A percentile compares a stretch with the other conserved stretches of the same genome.
Conservation (phyloP, 2,888 invertebrate species). For the Erpobdella octoculata region DNA sequence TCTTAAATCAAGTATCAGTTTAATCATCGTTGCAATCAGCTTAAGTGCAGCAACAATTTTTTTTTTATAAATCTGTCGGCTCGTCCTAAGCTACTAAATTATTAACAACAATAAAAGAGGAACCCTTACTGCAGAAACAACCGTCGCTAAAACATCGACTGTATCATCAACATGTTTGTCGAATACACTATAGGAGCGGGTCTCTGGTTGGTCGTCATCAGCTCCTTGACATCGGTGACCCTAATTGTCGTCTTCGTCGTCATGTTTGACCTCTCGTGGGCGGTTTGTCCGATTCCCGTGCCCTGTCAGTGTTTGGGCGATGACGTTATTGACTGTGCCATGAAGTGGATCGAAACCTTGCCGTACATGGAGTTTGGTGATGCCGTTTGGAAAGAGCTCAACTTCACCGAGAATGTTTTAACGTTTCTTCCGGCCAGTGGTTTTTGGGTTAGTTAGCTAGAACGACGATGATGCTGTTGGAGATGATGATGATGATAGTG, state of each 20-base stretch:
- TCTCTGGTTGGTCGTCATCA: background rate
- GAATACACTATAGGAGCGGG: background rate
- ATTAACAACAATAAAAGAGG: background rate
- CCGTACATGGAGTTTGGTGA: constrained; percentile 32
- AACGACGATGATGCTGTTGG: background rate
- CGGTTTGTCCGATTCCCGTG: constrained; percentile 32
- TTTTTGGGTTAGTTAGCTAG: constrained; percentile 1
- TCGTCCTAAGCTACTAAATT: no score
- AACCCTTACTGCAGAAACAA: background rate
- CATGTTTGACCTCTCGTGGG: background rate
- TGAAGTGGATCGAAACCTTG: constrained; percentile 26
- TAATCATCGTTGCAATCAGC: no score
- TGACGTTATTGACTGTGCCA: constrained; percentile 33
- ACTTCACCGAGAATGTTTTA: constrained; percentile 33
- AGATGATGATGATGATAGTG: background rate
- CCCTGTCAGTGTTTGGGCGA: constrained; percentile 34
- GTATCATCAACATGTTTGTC: constrained; percentile 1
- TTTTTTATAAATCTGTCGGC: no score
- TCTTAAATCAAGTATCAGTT: no score
- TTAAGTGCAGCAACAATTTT: no score
- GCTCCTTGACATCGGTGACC: constrained; percentile 1
- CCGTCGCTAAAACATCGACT: background rate
- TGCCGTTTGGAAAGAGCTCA: constrained; percentile 31
- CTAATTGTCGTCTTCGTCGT: background rate
- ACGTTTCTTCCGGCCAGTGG: constrained; percentile 24